Evolutionary conservation across 2,888 invertebrate species (phyloP).

Genomic region (Leptinotarsa tumamoca): DNA sequence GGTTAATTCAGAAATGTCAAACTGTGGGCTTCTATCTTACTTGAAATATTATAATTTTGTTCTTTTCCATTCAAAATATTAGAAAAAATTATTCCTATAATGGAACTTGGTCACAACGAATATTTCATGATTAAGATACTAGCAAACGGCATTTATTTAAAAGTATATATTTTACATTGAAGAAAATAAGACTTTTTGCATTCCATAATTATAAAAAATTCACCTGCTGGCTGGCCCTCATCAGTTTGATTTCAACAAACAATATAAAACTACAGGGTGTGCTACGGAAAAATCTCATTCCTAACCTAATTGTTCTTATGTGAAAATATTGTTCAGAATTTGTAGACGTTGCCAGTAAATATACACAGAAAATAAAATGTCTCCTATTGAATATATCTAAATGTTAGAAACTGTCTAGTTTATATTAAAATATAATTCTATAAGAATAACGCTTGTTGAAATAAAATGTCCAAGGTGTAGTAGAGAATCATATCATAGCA

Average conservation of each 20-base stretch:
- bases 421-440: constrained; percentile 29
- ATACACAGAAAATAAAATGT: constrained; percentile 42
- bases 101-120: too few species aligned
- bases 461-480: constrained; percentile 43
- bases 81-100: too few species aligned
- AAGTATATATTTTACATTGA: too few species aligned
- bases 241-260: background rate
- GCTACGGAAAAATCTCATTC: background rate
- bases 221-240: too few species aligned
- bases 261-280: constrained; percentile 16
- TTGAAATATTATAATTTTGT: too few species aligned
- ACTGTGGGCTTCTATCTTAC: too few species aligned
- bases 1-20: too few species aligned
- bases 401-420: constrained; percentile 44
- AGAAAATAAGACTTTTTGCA: too few species aligned
- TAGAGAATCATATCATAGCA: constrained; percentile 51
- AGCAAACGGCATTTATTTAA: too few species aligned
- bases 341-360: constrained; percentile 11
- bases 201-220: too few species aligned
- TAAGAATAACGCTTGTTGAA: constrained; percentile 46
- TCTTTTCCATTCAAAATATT: too few species aligned
- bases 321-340: background rate
- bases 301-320: background rate
- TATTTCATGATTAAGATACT: too few species aligned
- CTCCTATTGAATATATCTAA: constrained; percentile 30